phyloP scores from a whole-genome alignment of 2,797 vertebrate species.

The Epinephelus awoara region DNA sequence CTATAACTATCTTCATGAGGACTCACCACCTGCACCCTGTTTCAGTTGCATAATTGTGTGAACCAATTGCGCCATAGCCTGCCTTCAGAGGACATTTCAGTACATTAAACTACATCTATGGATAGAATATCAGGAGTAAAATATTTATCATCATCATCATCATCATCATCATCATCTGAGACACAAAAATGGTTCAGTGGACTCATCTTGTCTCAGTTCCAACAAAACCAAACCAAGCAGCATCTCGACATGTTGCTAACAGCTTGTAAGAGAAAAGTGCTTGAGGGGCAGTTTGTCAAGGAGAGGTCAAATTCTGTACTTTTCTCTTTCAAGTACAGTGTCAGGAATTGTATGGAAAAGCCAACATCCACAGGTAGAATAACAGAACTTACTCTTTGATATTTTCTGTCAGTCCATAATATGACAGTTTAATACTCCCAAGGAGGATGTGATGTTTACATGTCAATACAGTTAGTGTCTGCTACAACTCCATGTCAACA shows the following conservation, averaged over 20 bases:
- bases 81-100: slow-evolving; percentile 30
- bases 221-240: slow-evolving; percentile 12
- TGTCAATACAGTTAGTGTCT: background rate
- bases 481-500: slow-evolving; percentile 15
- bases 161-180: background rate
- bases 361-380: background rate
- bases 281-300: slow-evolving; percentile 16
- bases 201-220: slow-evolving; percentile 6
- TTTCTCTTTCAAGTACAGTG: background rate
- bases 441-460: background rate
- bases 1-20: background rate
- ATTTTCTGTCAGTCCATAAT: background rate
- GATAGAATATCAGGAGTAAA: background rate
- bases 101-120: slow-evolving; percentile 2
- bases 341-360: background rate
- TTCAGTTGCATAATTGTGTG: slow-evolving; percentile 15
- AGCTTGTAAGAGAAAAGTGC: background rate
- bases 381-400: background rate
- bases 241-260: background rate
- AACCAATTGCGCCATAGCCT: slow-evolving; percentile 8
- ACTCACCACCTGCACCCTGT: background rate
- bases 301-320: background rate
- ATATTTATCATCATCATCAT: too few relatives aligned
- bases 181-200: background rate
- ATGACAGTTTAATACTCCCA: background rate